Base-by-base conservation (phyloP, 2,113 vertebrate genomes). In the Hirundichthys speculiger region DNA sequence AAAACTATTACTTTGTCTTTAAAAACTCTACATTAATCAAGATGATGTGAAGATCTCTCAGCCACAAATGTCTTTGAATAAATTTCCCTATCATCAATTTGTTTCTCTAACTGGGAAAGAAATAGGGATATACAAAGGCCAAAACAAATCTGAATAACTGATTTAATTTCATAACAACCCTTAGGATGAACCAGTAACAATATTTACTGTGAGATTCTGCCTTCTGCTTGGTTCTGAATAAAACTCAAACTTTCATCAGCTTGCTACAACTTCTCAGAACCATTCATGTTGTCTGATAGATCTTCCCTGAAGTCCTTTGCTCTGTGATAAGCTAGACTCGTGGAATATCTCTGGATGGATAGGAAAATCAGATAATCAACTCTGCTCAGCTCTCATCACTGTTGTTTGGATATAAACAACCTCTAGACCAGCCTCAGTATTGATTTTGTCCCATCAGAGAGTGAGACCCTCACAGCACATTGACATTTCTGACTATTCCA, bases 381-480 rank as follows among this genome's bases (percentile, higher is more conserved):
- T 64, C 53, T 64, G 24, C 56, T 75, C 38, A 25, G 20, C 38
- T 83, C 46, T 52, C 65, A 64, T 70, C 43, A 49, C 49, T 45
- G 56, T 53, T 69, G 69, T 76, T 77, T 77, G 58, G 48, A 75
- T 30, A 69, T 60, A 67, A 76, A 78, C 63, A 69, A 52, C 42
- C 49, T 53, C 48, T 48, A 27, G 57, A 64, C 50, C 27, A 41
- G 49, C 54, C 11, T 57, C 52, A 18, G 14, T 60, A 83, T 83
- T 16, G 64, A 87, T 83, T 63, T 50, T 30, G 21, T 69, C 60
- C 25, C 21, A 49, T 77, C 39, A 43, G 39, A 67, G 46, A 16
- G 49, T 21, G 42, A 73, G 15, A 58, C 52, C 39, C 38, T 63
- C 24, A 15, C 27, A 38, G 62, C 61, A 73, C 48, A 48, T 48